Conservation (phyloP, 2,797 vertebrate species). For the Crocidura indochinensis region DNA sequence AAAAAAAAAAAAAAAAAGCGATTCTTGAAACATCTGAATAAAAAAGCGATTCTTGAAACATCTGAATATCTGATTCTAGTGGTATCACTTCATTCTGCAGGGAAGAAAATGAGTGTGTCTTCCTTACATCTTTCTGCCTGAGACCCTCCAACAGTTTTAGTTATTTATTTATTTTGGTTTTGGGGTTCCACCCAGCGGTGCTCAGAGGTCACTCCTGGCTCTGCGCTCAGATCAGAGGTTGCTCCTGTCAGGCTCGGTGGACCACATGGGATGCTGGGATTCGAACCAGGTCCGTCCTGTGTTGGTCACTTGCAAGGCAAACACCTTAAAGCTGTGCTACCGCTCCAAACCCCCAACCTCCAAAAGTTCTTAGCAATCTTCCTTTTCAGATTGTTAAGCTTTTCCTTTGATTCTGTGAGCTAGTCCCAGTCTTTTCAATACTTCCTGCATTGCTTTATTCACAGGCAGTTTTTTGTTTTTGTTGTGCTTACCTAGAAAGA, state of each 20-base stretch:
- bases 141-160: background rate
- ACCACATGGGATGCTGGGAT: too few relatives aligned
- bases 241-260: too few relatives aligned
- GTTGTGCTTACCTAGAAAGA: constrained; percentile 24
- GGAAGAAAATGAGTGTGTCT: background rate
- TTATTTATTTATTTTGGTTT: too few relatives aligned
- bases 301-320: too few relatives aligned
- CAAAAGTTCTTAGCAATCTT: background rate
- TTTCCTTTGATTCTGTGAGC: constrained; percentile 16
- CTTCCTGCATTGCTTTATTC: constrained; percentile 4
- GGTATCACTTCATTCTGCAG: background rate
- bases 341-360: background rate
- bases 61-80: background rate
- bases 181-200: too few relatives aligned
- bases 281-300: too few relatives aligned
- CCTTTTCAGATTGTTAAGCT: background rate
- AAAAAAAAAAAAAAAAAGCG: too few relatives aligned
- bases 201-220: too few relatives aligned
- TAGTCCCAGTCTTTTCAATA: background rate
- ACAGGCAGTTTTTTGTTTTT: constrained; percentile 34
- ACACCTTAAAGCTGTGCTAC: too few relatives aligned
- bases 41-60: background rate
- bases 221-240: too few relatives aligned
- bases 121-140: background rate
- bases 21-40: too few relatives aligned